Base-by-base conservation (phyloP, 2,113 vertebrate genomes). In the Oceanodroma tethys region DNA sequence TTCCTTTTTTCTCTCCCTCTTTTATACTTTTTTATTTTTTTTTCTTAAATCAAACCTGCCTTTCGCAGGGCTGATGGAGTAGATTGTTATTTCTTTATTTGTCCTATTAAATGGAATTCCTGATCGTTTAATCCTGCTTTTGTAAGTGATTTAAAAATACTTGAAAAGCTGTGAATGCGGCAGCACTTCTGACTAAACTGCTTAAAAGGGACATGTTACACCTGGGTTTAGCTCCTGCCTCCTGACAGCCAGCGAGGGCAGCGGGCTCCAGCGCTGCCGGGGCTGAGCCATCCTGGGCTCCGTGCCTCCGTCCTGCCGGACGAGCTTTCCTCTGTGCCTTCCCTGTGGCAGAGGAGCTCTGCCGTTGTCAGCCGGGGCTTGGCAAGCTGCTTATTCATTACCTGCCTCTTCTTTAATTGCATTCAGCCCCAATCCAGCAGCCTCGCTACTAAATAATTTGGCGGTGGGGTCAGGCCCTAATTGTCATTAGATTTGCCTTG, bases 41-140 rank as follows among this genome's bases (percentile, higher is more conserved):
- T 94, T 79, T 66, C 76, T 95, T 81, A 96, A 95, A 98, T 98
- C 98, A 97, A 97, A 96, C 97, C 98, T 55, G 86, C 97, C 97
- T 98, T 91, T 98, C 66, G 63, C 97, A 70, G 97, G 94, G 96
- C 98, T 98, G 98, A 98, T 98, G 97, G 98, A 98, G 98, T 98
- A 98, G 98, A 98, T 98, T 98, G 98, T 98, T 98, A 98, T 98
- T 98, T 98, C 98, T 98, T 98, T 98, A 98, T 98, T 98, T 98
- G 98, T 98, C 98, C 98, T 98, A 98, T 98, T 98, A 98, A 98
- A 98, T 98, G 98, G 98, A 98, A 98, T 98, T 98, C 98, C 98
- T 98, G 98, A 98, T 98, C 96, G 80, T 98, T 98, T 98, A 98
- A 98, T 98, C 98, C 98, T 96, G 97, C 98, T 97, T 98, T 98